A percentile compares a stretch with the other conserved stretches of the same genome.
Evolutionary conservation across 2,113 vertebrate species (phyloP).

Genomic region (Diglossa brunneiventris): DNA sequence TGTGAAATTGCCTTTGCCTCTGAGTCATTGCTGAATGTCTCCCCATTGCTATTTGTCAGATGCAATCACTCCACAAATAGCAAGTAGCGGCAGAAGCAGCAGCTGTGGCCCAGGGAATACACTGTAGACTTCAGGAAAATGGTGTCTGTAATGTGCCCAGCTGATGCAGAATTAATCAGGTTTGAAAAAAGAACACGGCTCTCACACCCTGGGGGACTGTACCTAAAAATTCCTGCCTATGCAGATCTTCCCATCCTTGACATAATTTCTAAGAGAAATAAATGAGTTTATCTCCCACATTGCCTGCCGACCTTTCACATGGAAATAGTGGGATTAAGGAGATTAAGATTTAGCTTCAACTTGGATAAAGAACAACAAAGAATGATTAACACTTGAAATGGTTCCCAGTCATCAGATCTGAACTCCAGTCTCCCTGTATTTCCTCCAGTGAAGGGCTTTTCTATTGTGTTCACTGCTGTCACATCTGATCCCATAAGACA

Average conservation of each 20-base stretch:
- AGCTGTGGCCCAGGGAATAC: constrained; percentile 55
- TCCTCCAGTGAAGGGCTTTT: constrained; percentile 16
- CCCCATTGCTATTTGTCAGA: constrained; percentile 47
- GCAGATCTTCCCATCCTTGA: constrained; percentile 31
- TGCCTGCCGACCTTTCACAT: constrained; percentile 52
- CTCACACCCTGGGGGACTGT: constrained; percentile 32
- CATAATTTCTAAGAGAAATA: constrained; percentile 53
- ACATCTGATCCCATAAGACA: background rate
- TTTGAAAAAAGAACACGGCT: constrained; percentile 33
- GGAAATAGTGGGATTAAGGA: constrained; percentile 59
- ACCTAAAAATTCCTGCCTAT: constrained; percentile 60
- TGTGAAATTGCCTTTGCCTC: constrained; percentile 47
- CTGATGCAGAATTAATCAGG: constrained; percentile 63
- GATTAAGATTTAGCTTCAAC: constrained; percentile 60
- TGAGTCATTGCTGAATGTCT: constrained; percentile 53
- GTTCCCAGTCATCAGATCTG: constrained; percentile 31
- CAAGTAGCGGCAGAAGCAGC: constrained; percentile 41
- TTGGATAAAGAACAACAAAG: constrained; percentile 64
- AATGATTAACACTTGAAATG: constrained; percentile 56
- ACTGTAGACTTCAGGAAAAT: constrained; percentile 30
- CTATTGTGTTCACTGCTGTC: constrained; percentile 31
- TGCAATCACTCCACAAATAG: constrained; percentile 37
- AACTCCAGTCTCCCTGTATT: constrained; percentile 2
- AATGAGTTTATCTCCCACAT: constrained; percentile 51
- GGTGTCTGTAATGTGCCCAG: constrained; percentile 48